Conservation (phyloP, 2,113 vertebrate species). For the Mus musculus region GRCm39 chr17:32025001-32025500, state of each 20-base stretch:
- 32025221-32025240: neutral
- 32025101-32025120: fast-evolving
- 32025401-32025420: slow-evolving; percentile 29
- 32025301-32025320: neutral
- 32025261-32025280: fast-evolving
- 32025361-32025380: neutral
- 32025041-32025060: no score
- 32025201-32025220: slow-evolving; percentile 1
- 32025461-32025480: neutral
- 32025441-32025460: neutral
- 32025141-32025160: neutral
- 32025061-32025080: neutral
- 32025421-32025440: neutral
- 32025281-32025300: neutral
- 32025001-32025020: no score
- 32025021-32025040: no score
- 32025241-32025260: neutral
- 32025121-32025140: neutral
- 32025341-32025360: neutral
- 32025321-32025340: neutral
- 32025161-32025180: neutral
- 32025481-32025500: neutral
- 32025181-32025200: neutral
- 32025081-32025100: fast-evolving
- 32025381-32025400: neutral